Conservation (phyloP, 2,888 invertebrate genomes). For the Andrena marginata region DNA sequence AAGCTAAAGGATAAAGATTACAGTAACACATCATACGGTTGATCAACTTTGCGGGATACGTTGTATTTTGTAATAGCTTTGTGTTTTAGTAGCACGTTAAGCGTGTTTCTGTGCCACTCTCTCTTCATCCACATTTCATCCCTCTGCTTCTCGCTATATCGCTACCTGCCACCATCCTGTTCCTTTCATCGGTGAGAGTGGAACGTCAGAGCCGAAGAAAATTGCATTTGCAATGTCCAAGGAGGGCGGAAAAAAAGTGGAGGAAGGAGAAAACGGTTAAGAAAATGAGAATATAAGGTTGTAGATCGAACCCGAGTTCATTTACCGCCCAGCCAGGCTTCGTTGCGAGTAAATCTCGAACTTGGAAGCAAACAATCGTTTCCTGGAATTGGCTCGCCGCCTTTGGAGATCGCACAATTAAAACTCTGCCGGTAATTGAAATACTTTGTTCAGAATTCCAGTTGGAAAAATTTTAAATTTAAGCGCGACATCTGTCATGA, state of each 20-base stretch:
- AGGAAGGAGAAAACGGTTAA: conserved; percentile 24
- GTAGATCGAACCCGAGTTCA: conserved; percentile 48
- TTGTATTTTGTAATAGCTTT: conserved; percentile 7
- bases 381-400: neutral
- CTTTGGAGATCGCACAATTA: conserved; percentile 14
- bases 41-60: conserved; percentile 32
- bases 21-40: no score
- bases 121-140: conserved; percentile 4
- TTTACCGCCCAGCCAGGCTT: conserved; percentile 42
- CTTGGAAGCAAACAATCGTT: conserved; percentile 16
- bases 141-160: neutral
- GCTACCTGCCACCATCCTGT: neutral
- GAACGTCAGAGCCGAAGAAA: conserved; percentile 46
- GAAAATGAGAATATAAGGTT: conserved; percentile 52
- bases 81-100: conserved; percentile 30
- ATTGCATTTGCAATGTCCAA: conserved; percentile 57
- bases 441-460: conserved; percentile 3
- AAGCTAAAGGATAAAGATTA: no score
- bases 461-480: conserved; percentile 1
- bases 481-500: neutral
- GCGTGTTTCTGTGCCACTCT: conserved; percentile 23
- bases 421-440: conserved; percentile 13
- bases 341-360: conserved; percentile 47
- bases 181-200: conserved; percentile 28
- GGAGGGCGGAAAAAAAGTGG: conserved; percentile 14